Evolutionary conservation across 2,797 vertebrate species (phyloP).

Genomic region (Gymnodraco acuticeps): DNA sequence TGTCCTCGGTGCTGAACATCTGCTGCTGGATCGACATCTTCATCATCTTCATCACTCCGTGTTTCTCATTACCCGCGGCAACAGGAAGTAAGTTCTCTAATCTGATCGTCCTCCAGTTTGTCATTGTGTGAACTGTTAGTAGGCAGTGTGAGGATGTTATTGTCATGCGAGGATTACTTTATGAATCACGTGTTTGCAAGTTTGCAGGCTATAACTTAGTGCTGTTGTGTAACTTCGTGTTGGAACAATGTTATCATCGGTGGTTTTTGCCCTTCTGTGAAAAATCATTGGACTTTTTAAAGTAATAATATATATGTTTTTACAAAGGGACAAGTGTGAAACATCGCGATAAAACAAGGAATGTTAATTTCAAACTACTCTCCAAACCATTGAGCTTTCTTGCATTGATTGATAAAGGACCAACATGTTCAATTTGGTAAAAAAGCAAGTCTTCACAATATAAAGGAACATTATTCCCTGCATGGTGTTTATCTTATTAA

Average conservation of each 20-base stretch:
- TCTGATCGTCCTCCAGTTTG: not conserved
- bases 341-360: not conserved
- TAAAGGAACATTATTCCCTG: not conserved
- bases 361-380: not conserved
- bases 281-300: not conserved
- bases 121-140: slow-evolving; percentile 20
- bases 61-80: slow-evolving; percentile 21
- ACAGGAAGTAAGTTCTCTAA: slow-evolving; percentile 40
- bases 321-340: not conserved
- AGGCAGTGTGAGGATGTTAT: not conserved
- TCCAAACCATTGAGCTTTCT: not conserved
- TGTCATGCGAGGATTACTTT: not conserved
- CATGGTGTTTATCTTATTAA: not conserved
- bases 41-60: slow-evolving; percentile 4
- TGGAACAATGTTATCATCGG: not conserved
- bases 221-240: slow-evolving; percentile 18
- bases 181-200: not conserved
- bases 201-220: slow-evolving; percentile 11
- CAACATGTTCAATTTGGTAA: not conserved
- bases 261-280: not conserved
- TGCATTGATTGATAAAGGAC: not conserved
- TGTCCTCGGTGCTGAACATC: slow-evolving; percentile 60
- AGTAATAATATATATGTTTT: not conserved
- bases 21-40: slow-evolving; percentile 26
- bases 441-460: not conserved